Evolutionary conservation across 2,888 invertebrate species (phyloP), one percentile per base, ranked within the genome.

Genomic region (Lithophane semibrunnea): DNA sequence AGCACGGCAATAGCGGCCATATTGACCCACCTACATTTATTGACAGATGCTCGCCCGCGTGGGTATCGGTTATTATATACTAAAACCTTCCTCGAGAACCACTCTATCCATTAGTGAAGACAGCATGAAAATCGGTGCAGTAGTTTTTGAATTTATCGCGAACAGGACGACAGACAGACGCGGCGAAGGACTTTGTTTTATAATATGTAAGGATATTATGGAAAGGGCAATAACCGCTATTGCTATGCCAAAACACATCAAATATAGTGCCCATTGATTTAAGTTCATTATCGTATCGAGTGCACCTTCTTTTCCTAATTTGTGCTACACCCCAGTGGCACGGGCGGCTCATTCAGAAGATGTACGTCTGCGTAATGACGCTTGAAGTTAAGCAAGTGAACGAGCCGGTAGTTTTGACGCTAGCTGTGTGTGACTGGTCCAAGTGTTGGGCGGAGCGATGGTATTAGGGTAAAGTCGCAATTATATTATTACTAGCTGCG

Each of bases 381-480:
- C 92, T 88, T 92, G 88, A 90, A 92, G 90, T 92, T 91, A 88
- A 90, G 88, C 85, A 83, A 86, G 84, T 82, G 85, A 85, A 82
- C 79, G 80, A 85, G 83, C 77, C 72, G 86, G 77, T 89, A 89
- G 89, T 91, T 90, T 90, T 88, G 89, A 86, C 84, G 87, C 83
- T 76, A 87, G 85, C 86, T 80, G 67, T 29, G 18, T 37, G 49
- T 67, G 72, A 79, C 24, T 80, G 83, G 86, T 56, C 0, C 47
- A 80, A 80, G 76, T 56, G 1, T 9, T 54, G 7, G 16, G 21
- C 0, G 37, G 16, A 70, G 47, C 58, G 13, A 37, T n/a, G 0
- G 52, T n/a, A 37, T n/a, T 21, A 21, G 16, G 16, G 24, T 60
- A 60, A 60, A 60, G 24, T 8, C 24, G 16, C 24, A 58, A 58